These are phyloP conservation scores for Eulemur rufifrons DNA, from an alignment of 2,113 vertebrate genomes.

Conservation along the genomic window DNA sequence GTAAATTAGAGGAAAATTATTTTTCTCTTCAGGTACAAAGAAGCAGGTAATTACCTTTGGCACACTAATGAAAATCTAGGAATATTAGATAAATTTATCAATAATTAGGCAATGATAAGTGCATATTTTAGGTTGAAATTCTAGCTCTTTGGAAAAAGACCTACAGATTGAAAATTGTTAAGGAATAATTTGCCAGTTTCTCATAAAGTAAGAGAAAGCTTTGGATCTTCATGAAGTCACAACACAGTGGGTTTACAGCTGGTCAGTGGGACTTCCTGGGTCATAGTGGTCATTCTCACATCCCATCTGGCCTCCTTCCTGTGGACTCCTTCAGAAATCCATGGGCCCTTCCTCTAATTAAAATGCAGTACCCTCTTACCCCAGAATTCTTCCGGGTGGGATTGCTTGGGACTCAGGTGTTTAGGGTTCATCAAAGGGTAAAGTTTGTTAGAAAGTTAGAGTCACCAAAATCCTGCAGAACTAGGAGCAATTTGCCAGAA, in stretches of 20 bases:
- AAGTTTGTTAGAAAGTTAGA: background rate
- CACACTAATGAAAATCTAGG: constrained; percentile 41
- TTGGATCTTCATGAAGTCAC: background rate
- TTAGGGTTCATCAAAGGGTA: background rate
- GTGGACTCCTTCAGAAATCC: background rate
- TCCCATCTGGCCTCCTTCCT: background rate
- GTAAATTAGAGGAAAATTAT: constrained; percentile 23
- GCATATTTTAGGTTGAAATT: background rate
- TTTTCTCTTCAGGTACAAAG: constrained; percentile 26
- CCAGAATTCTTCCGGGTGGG: background rate
- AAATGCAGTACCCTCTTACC: rapidly evolving
- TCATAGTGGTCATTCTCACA: background rate
- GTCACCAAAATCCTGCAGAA: background rate
- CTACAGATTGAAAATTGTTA: background rate
- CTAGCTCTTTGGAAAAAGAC: background rate
- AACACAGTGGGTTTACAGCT: background rate
- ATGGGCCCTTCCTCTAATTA: background rate
- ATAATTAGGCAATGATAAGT: background rate
- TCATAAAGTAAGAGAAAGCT: background rate
- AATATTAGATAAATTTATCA: background rate
- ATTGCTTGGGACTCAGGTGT: background rate
- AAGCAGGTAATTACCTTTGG: background rate
- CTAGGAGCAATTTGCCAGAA: background rate
- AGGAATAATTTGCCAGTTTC: background rate
- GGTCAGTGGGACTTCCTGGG: background rate